Evolutionary conservation across 2,888 invertebrate species (phyloP).

Genomic region (Acronicta aceris): DNA sequence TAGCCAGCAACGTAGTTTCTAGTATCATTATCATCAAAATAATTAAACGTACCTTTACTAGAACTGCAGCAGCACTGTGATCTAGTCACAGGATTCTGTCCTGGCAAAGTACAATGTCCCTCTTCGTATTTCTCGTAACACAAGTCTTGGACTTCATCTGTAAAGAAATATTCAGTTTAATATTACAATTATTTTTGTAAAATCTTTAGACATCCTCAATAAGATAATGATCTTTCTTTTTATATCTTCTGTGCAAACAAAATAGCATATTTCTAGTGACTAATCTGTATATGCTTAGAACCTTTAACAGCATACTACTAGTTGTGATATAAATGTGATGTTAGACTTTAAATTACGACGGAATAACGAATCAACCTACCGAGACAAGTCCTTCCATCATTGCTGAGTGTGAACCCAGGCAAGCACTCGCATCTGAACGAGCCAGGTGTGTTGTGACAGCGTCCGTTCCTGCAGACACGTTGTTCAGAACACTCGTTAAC

Average conservation of each 20-base stretch:
- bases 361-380: conserved; percentile 80
- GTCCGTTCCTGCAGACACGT: conserved; percentile 93
- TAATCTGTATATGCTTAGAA: too few relatives aligned
- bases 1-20: background rate
- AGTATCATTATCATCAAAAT: background rate
- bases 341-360: too few relatives aligned
- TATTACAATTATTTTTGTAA: background rate
- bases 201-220: too few relatives aligned
- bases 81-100: conserved; percentile 93
- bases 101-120: conserved; percentile 94
- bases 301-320: too few relatives aligned
- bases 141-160: conserved; percentile 94
- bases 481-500: conserved; percentile 91
- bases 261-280: too few relatives aligned
- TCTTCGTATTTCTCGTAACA: conserved; percentile 94
- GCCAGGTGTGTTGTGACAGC: conserved; percentile 94
- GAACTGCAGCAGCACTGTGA: conserved; percentile 96
- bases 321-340: too few relatives aligned
- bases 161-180: conserved; percentile 41
- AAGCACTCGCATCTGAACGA: conserved; percentile 94
- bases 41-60: conserved; percentile 73
- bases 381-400: conserved; percentile 94
- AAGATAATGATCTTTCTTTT: too few relatives aligned
- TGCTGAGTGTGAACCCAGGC: conserved; percentile 93
- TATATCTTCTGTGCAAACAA: too few relatives aligned